Base-by-base conservation (phyloP, 2,888 invertebrate species). In the Mactromeris polynyma region DNA sequence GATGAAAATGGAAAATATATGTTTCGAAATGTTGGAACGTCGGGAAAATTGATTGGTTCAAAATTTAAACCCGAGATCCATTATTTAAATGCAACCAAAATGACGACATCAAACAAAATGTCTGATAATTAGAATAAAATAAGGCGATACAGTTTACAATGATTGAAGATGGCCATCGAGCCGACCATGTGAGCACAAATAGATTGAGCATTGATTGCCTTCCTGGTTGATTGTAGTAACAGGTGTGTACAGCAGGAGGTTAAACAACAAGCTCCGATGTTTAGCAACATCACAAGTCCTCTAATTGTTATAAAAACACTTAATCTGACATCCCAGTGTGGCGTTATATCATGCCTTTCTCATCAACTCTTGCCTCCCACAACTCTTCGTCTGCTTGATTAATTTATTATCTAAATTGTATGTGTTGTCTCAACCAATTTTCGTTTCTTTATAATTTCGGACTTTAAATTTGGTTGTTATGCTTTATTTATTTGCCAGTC, bases 291-390 rank as follows among this genome's bases (percentile, higher is more conserved):
- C 83, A 69, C 69, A 83, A 19, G 33, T 0, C 17, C 64, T 26
- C 42, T 83, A 83, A 58, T 82, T 83, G 83, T 83, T 64, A 83
- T 40, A 64, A 40, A 69, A 38, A 58, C 81, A 86, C 73, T 38
- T 69, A 54, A n/a, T 54, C 46, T 38, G 46, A 81, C 58, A 19
- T 58, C 81, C 46, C 54, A 81, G 58, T 21, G 36, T 46, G 54
- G 7, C 4, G 36, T 81, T 81, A 81, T 21, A 58, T 81, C 46
- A 81, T 58, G 19, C 0, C 11, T 79, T 3, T 38, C 79, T 40
- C 79, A 42, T 40, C 79, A 42, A 79, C 40, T n/a, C 36, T 79
- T 6, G 14, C 40, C 40, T 26, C 42, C 26, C 26, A 42, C 36
- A 36, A 77, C 7, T 81, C 46, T 46, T 9, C 58, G 3, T 0